phyloP scores from a whole-genome alignment of 2,888 invertebrate genomes.

The Cheilosia variabilis region DNA sequence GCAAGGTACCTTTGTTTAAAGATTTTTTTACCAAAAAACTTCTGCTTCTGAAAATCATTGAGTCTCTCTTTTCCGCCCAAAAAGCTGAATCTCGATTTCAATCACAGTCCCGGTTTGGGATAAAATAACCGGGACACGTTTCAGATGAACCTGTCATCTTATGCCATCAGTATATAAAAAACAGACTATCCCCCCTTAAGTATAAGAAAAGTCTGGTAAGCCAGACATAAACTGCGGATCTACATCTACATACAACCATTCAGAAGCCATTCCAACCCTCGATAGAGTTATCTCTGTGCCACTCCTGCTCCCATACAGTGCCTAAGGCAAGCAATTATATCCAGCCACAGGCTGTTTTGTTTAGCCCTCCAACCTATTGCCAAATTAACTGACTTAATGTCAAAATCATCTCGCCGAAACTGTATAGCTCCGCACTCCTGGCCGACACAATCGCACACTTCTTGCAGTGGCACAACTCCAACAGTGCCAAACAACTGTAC shows the following conservation, averaged over 20 bases:
- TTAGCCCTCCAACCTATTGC: slow-evolving; percentile 73
- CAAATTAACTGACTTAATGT: slow-evolving; percentile 75
- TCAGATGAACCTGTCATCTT: no score
- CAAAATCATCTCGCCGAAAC: slow-evolving; percentile 70
- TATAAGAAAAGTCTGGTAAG: no score
- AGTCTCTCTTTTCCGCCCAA: no score
- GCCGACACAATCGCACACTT: slow-evolving; percentile 20
- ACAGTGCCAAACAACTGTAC: slow-evolving; percentile 16
- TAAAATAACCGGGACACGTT: no score
- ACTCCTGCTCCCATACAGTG: slow-evolving; percentile 43
- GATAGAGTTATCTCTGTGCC: slow-evolving; percentile 57
- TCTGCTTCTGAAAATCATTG: no score
- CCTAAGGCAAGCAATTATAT: slow-evolving; percentile 56
- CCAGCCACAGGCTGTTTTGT: slow-evolving; percentile 47
- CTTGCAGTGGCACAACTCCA: slow-evolving; percentile 65
- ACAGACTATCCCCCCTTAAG: no score
- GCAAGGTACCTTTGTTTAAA: no score
- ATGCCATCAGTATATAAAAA: no score
- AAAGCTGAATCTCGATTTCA: no score
- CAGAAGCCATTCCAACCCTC: slow-evolving; percentile 40
- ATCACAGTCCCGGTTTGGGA: no score
- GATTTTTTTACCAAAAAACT: no score
- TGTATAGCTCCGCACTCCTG: slow-evolving; percentile 39
- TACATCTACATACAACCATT: not conserved
- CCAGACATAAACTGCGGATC: no score